Evolutionary conservation across 2,797 vertebrate species (phyloP).

Genomic region (Limosa lapponica): DNA sequence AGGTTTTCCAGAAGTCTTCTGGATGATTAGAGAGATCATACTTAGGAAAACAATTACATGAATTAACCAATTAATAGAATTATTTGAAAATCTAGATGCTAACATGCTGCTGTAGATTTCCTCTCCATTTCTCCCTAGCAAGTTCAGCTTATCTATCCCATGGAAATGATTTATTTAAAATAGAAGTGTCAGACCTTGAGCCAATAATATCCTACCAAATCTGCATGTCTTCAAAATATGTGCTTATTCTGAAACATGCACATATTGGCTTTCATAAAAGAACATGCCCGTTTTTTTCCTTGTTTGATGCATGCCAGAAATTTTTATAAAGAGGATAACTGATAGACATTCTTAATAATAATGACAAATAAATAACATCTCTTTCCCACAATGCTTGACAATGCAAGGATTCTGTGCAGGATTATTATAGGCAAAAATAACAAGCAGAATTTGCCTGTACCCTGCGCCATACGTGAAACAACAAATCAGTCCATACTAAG

Average conservation of each 20-base stretch:
- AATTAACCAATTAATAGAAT: neutral
- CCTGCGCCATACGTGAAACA: slow-evolving; percentile 32
- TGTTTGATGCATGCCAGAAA: neutral
- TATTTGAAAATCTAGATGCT: neutral
- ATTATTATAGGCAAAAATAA: slow-evolving; percentile 52
- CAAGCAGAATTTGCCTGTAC: slow-evolving; percentile 41
- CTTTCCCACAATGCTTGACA: slow-evolving; percentile 45
- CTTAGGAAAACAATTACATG: neutral
- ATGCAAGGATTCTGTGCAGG: slow-evolving; percentile 10
- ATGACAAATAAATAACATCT: slow-evolving; percentile 39
- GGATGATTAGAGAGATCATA: neutral
- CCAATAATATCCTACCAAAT: slow-evolving; percentile 34
- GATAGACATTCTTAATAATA: slow-evolving; percentile 45
- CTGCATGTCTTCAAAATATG: slow-evolving; percentile 13
- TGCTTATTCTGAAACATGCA: slow-evolving; percentile 1
- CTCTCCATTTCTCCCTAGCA: neutral
- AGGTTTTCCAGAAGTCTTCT: neutral
- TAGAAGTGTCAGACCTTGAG: slow-evolving; percentile 24
- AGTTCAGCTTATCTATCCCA: neutral
- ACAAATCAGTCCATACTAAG: slow-evolving; percentile 63
- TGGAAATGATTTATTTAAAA: slow-evolving; percentile 30
- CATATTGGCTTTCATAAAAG: slow-evolving; percentile 18
- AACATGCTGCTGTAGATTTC: neutral
- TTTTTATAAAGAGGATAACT: slow-evolving; percentile 7
- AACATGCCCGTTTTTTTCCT: neutral